phyloP scores from a whole-genome alignment of 2,113 vertebrate genomes.

The Ptychochromis oligacanthus region DNA sequence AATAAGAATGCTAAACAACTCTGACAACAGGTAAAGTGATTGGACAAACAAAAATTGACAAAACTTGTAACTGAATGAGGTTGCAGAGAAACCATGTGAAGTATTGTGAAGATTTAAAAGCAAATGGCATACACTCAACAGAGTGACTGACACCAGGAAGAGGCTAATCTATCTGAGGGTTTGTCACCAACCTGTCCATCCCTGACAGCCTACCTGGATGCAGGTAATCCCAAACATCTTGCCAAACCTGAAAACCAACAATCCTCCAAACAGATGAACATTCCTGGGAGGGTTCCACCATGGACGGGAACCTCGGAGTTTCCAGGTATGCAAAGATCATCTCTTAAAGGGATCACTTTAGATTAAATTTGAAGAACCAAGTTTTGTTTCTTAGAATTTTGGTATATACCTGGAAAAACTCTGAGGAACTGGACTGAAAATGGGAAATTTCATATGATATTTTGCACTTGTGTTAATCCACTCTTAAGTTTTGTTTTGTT shows the following conservation, averaged over 20 bases:
- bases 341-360: neutral
- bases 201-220: neutral
- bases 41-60: neutral
- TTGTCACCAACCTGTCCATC: neutral
- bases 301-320: no score
- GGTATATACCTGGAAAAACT: no score
- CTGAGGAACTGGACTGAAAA: no score
- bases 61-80: neutral
- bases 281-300: neutral
- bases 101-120: neutral
- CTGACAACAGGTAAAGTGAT: neutral
- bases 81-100: neutral
- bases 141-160: neutral
- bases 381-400: no score
- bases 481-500: no score
- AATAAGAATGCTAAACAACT: neutral
- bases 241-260: neutral
- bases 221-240: neutral
- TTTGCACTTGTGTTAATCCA: no score
- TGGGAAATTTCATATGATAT: no score
- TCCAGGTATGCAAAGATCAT: neutral
- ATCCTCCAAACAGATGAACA: neutral
- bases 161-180: neutral
- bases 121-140: neutral
- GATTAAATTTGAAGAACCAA: neutral